A percentile compares a stretch with the other conserved stretches of the same genome.
Evolutionary conservation across 2,888 invertebrate genomes (phyloP).

Genomic region (Stenurella melanura): DNA sequence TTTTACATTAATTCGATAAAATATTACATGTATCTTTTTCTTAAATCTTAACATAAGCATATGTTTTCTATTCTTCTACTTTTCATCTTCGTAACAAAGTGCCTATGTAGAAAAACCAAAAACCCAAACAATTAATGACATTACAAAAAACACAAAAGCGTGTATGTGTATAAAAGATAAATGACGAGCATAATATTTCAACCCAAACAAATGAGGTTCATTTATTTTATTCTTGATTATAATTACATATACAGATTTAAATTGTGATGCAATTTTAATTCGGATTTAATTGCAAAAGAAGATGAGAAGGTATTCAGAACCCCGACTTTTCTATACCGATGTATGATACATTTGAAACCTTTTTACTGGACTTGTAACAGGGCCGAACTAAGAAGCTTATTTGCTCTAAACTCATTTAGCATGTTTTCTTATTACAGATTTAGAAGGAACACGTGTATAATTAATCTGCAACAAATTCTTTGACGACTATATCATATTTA

Average conservation of each 20-base stretch:
- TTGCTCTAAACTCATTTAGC: no score
- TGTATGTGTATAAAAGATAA: neutral
- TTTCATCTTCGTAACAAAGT: neutral
- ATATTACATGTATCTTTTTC: no score
- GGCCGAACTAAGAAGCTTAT: neutral
- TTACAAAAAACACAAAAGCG: neutral
- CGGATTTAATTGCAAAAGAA: neutral
- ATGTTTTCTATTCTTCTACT: no score
- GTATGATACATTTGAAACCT: neutral
- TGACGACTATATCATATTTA: no score
- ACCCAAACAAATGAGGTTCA: neutral
- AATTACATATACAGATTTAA: constrained; percentile 2
- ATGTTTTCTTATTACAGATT: no score
- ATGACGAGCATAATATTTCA: neutral
- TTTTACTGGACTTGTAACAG: neutral
- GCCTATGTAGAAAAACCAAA: neutral
- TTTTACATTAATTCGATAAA: no score
- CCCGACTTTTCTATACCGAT: neutral
- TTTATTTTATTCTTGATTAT: constrained; percentile 3
- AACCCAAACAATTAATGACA: constrained; percentile 3
- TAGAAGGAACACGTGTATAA: no score
- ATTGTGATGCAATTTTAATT: constrained; percentile 7
- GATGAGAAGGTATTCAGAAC: neutral
- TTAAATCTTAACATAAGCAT: no score
- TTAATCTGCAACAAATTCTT: no score